phyloP scores from a whole-genome alignment of 23 tunicate species.

The Trididemnum nubilum region DNA sequence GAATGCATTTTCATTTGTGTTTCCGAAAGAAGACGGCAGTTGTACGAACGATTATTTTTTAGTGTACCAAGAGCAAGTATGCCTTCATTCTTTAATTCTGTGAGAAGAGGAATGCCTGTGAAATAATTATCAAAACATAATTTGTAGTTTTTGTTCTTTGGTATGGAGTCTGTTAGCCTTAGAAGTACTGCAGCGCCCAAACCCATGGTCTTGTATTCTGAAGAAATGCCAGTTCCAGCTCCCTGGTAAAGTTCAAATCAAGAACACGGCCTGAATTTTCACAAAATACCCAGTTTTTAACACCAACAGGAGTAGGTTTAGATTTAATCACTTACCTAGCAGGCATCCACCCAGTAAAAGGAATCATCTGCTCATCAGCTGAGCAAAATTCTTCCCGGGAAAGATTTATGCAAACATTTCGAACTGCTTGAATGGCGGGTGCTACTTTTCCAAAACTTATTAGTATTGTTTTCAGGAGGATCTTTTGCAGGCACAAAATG shows the following conservation, averaged over 20 bases:
- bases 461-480: background rate
- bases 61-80: background rate
- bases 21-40: background rate
- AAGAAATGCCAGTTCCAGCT: background rate
- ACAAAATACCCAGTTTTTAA: slow-evolving; percentile 3
- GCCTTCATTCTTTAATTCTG: background rate
- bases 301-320: background rate
- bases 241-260: background rate
- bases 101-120: background rate
- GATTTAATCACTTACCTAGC: background rate
- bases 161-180: background rate
- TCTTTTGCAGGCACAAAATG: background rate
- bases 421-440: background rate
- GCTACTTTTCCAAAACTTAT: slow-evolving; percentile 9
- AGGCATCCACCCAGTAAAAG: background rate
- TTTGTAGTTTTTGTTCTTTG: slow-evolving; percentile 10
- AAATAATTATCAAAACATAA: slow-evolving; percentile 12
- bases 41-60: background rate
- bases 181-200: background rate
- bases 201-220: background rate
- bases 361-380: slow-evolving; percentile 16
- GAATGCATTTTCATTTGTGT: background rate
- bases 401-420: background rate
- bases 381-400: background rate
- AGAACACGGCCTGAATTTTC: background rate